Evolutionary conservation across 2,797 vertebrate genomes (phyloP).

Genomic region (Phoeniculus purpureus): DNA sequence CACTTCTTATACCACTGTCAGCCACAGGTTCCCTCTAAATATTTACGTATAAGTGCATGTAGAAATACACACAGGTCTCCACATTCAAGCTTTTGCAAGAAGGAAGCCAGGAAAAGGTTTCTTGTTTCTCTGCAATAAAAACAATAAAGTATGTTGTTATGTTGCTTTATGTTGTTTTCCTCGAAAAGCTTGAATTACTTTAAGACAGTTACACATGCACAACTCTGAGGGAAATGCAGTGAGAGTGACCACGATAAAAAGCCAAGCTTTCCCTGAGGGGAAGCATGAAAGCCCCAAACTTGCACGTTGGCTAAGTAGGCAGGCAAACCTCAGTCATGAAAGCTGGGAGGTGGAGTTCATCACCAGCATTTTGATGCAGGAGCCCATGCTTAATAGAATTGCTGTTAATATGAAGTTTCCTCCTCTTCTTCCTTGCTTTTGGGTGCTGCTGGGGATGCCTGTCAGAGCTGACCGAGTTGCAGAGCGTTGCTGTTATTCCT

Average conservation of each 20-base stretch:
- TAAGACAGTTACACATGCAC: neutral
- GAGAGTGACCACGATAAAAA: constrained; percentile 45
- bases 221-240: neutral
- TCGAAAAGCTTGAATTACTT: constrained; percentile 7
- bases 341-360: neutral
- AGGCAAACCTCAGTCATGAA: constrained; percentile 36
- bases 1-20: neutral
- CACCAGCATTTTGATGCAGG: neutral
- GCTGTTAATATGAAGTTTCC: neutral
- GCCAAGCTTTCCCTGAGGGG: neutral
- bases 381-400: neutral
- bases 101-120: neutral
- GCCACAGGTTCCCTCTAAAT: neutral
- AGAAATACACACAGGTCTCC: neutral
- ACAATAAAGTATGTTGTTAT: accelerated
- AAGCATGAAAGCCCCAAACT: neutral
- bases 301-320: constrained; percentile 16
- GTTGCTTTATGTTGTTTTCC: neutral
- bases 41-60: neutral
- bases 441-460: neutral
- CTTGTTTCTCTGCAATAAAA: neutral
- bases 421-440: neutral
- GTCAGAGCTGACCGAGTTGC: neutral
- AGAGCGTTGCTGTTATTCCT: neutral
- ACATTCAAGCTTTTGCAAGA: neutral